Conservation (phyloP, 2,113 vertebrate genomes). For the Callipepla californica region DNA sequence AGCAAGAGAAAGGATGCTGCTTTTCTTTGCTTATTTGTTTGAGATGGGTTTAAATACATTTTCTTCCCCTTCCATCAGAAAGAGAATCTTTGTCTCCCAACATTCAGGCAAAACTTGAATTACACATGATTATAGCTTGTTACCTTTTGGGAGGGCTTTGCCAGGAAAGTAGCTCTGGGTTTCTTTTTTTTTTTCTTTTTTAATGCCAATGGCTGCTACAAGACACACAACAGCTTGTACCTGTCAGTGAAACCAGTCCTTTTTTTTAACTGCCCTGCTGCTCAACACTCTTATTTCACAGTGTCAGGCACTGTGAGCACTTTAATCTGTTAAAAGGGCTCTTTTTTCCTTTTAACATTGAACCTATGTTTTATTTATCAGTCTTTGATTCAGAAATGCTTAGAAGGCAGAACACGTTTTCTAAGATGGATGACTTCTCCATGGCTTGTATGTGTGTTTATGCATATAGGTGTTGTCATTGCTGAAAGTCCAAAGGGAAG, state of each 20-base stretch:
- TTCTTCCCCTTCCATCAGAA: background rate
- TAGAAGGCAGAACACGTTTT: constrained; percentile 64
- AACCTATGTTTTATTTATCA: constrained; percentile 75
- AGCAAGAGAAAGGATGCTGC: background rate
- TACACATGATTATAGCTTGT: background rate
- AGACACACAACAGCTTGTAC: constrained; percentile 41
- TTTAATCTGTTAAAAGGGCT: constrained; percentile 76
- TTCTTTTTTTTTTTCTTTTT: background rate
- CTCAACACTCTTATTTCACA: constrained; percentile 64
- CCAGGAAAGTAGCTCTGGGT: background rate
- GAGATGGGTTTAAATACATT: background rate
- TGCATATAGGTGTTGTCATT: background rate
- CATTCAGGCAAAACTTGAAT: background rate
- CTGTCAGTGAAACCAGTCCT: constrained; percentile 56
- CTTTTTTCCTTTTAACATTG: constrained; percentile 61
- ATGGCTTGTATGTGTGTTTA: background rate
- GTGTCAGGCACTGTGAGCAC: constrained; percentile 67
- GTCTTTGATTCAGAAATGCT: constrained; percentile 66
- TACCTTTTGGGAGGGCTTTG: background rate
- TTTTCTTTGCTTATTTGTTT: background rate
- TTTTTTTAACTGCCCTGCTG: constrained; percentile 55
- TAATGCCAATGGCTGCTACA: background rate
- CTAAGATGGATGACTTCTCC: constrained; percentile 35
- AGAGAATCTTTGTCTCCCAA: background rate
- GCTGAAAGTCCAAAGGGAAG: constrained; percentile 20